Evolutionary conservation across 2,797 vertebrate genomes (phyloP).

Genomic region (Lutjanus argentimaculatus): DNA sequence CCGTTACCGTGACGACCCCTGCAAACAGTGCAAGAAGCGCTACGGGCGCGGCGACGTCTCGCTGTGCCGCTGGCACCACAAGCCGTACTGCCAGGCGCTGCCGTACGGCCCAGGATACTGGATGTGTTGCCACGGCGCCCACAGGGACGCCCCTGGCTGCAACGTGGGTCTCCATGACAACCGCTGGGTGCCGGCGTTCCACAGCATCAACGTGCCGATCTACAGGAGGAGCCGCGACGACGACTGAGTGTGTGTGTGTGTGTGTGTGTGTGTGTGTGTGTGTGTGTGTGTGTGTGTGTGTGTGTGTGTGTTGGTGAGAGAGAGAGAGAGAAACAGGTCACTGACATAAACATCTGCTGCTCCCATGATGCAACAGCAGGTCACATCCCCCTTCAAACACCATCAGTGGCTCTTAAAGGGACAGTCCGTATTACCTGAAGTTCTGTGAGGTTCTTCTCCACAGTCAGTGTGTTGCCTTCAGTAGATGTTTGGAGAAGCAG

Average conservation of each 20-base stretch:
- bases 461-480: too few species aligned
- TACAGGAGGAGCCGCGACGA: constrained; percentile 84
- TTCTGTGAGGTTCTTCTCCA: too few species aligned
- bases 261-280: not conserved
- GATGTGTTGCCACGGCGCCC: constrained; percentile 95
- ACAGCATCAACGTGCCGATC: constrained; percentile 92
- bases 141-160: constrained; percentile 93
- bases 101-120: constrained; percentile 96
- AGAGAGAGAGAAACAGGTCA: not conserved
- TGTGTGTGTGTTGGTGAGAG: too few species aligned
- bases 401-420: too few species aligned
- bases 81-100: constrained; percentile 95
- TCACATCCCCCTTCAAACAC: not conserved
- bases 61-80: constrained; percentile 97
- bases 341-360: not conserved
- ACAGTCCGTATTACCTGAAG: too few species aligned
- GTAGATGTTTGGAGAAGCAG: too few species aligned
- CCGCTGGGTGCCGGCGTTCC: constrained; percentile 94
- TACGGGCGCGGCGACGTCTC: constrained; percentile 93
- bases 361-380: constrained; percentile 31
- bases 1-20: constrained; percentile 96
- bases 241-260: constrained; percentile 11
- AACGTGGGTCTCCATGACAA: constrained; percentile 98
- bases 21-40: constrained; percentile 96
- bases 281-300: not conserved